Conservation (phyloP, 2,113 vertebrate genomes). For the Hassar affinis region DNA sequence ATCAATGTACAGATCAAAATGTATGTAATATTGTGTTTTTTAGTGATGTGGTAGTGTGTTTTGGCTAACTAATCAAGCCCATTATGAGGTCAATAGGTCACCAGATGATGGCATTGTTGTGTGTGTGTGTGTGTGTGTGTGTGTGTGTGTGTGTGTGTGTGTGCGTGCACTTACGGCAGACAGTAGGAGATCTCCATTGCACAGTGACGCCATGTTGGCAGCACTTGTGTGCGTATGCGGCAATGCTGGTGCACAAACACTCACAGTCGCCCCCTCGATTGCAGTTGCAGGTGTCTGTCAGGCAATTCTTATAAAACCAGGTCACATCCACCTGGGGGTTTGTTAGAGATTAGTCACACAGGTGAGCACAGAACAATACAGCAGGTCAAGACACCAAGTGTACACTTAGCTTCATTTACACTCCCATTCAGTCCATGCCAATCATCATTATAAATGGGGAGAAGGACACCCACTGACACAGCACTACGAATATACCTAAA, state of each 20-base stretch:
- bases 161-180: slow-evolving; percentile 82
- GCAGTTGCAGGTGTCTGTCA: slow-evolving; percentile 96
- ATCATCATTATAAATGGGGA: not conserved
- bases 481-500: not conserved
- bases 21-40: not conserved
- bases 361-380: slow-evolving; percentile 36
- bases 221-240: slow-evolving; percentile 93
- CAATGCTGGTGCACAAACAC: slow-evolving; percentile 93
- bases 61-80: not conserved
- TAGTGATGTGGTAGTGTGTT: not conserved
- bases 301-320: slow-evolving; percentile 95
- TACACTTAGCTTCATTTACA: slow-evolving; percentile 9
- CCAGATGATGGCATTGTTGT: not conserved
- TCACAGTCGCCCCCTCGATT: slow-evolving; percentile 96
- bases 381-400: slow-evolving; percentile 6
- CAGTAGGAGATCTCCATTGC: slow-evolving; percentile 85
- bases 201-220: slow-evolving; percentile 88
- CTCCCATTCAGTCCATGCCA: slow-evolving; percentile 2
- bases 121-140: not conserved
- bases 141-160: not conserved
- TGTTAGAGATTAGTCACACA: slow-evolving; percentile 31
- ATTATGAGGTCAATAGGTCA: slow-evolving; percentile 16
- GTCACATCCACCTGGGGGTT: slow-evolving; percentile 88
- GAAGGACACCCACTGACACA: slow-evolving; percentile 1
- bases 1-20: not conserved